Conservation (phyloP, 2,888 invertebrate genomes). For the Ennomos fuscantarius region DNA sequence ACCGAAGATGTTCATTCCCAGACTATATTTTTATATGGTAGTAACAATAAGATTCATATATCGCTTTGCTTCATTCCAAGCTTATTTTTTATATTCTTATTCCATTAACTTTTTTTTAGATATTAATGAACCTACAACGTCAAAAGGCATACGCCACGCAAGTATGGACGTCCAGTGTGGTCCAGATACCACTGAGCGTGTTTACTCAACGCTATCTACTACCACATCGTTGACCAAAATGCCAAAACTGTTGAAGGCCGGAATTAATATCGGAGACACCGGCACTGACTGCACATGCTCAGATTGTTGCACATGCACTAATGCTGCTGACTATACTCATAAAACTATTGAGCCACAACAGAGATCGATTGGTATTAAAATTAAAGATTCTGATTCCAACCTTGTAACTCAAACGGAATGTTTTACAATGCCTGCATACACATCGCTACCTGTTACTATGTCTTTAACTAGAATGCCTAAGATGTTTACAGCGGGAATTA, state of each 20-base stretch:
- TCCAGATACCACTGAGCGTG: constrained; percentile 54
- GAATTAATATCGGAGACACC: constrained; percentile 59
- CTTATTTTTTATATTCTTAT: too few species aligned
- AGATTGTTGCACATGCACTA: constrained; percentile 54
- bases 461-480: constrained; percentile 55
- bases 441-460: constrained; percentile 54
- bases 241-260: constrained; percentile 51
- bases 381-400: constrained; percentile 50
- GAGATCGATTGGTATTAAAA: constrained; percentile 55
- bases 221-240: constrained; percentile 56
- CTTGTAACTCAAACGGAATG: constrained; percentile 29
- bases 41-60: background rate
- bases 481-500: constrained; percentile 51
- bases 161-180: constrained; percentile 76
- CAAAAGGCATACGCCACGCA: constrained; percentile 74
- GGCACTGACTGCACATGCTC: constrained; percentile 33
- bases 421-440: constrained; percentile 37
- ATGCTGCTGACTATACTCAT: constrained; percentile 35
- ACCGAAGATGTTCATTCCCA: constrained; percentile 57
- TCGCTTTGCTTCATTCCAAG: too few species aligned
- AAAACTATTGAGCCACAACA: constrained; percentile 45
- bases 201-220: constrained; percentile 52
- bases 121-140: constrained; percentile 78
- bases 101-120: constrained; percentile 53
- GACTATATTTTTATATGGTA: constrained; percentile 72